These are phyloP conservation scores for Ryuthela nishihirai DNA, from an alignment of 2,888 invertebrate genomes.

Conservation along the genomic window DNA sequence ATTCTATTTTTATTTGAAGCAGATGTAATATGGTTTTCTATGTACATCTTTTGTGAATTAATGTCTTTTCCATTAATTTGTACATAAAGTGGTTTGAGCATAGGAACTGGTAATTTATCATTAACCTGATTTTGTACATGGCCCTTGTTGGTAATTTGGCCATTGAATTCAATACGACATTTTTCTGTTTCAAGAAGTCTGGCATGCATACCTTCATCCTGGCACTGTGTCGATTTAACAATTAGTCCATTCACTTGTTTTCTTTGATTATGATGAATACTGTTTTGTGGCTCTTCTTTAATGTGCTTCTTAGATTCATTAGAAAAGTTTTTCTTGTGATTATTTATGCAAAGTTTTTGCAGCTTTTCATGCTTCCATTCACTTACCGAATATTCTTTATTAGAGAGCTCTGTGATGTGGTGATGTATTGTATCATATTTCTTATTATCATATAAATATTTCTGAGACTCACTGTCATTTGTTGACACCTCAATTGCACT, in stretches of 20 bases:
- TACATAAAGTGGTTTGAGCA: slow-evolving; percentile 1
- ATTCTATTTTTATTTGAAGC: slow-evolving; percentile 10
- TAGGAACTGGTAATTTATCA: background rate
- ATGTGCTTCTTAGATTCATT: slow-evolving; percentile 20
- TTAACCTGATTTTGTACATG: background rate
- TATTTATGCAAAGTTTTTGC: slow-evolving; percentile 31
- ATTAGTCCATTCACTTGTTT: background rate
- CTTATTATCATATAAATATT: background rate
- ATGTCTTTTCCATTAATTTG: slow-evolving; percentile 5
- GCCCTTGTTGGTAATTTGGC: background rate
- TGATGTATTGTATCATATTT: slow-evolving; percentile 16
- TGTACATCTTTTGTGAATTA: slow-evolving; percentile 4
- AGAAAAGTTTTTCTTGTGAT: slow-evolving; percentile 20
- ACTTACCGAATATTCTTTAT: slow-evolving; percentile 8
- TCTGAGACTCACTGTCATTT: background rate
- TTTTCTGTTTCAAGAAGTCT: slow-evolving; percentile 32
- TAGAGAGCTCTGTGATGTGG: slow-evolving; percentile 13
- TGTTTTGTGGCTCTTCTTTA: slow-evolving; percentile 1
- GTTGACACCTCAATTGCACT: no score
- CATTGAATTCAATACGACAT: slow-evolving; percentile 19
- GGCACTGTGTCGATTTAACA: background rate
- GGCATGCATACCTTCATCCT: slow-evolving; percentile 35
- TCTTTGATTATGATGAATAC: slow-evolving; percentile 12
- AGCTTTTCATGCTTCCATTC: slow-evolving; percentile 34
- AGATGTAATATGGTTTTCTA: slow-evolving; percentile 5